phyloP scores from a whole-genome alignment of 2,113 vertebrate species.

The Pristiophorus japonicus region DNA sequence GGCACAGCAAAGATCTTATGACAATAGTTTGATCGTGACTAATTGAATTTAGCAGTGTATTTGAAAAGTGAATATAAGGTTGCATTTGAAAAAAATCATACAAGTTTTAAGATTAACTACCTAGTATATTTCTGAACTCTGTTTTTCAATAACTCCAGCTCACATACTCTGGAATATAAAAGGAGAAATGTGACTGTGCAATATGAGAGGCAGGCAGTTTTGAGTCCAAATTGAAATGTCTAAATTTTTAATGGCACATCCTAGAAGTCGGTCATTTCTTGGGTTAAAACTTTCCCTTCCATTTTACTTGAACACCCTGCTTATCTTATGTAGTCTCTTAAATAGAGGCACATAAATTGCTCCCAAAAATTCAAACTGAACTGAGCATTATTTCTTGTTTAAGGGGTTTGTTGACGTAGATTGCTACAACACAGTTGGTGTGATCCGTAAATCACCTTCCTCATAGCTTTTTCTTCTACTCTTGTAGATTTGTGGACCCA shows the following conservation, averaged over 20 bases:
- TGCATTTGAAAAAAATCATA: not conserved
- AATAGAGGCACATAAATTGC: not conserved
- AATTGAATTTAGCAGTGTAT: not conserved
- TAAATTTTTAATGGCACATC: not conserved
- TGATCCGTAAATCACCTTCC: not conserved
- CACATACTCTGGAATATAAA: not conserved
- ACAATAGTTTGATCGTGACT: not conserved
- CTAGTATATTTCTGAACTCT: not conserved
- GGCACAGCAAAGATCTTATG: not conserved
- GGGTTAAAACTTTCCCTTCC: not conserved
- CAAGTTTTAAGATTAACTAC: not conserved
- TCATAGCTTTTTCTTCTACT: not conserved
- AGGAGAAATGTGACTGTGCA: not conserved
- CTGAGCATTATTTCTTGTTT: not conserved
- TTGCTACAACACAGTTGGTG: not conserved
- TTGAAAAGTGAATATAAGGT: not conserved
- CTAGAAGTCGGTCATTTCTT: not conserved
- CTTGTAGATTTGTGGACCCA: not conserved
- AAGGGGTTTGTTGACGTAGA: not conserved
- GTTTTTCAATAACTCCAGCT: not conserved
- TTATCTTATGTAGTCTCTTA: not conserved
- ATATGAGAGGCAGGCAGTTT: not conserved
- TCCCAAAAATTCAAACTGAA: not conserved
- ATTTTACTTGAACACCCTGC: not conserved
- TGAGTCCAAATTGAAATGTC: not conserved